These are phyloP conservation scores for Vicugna pacos DNA, from an alignment of 2,113 vertebrate species.

Conservation along the genomic window DNA sequence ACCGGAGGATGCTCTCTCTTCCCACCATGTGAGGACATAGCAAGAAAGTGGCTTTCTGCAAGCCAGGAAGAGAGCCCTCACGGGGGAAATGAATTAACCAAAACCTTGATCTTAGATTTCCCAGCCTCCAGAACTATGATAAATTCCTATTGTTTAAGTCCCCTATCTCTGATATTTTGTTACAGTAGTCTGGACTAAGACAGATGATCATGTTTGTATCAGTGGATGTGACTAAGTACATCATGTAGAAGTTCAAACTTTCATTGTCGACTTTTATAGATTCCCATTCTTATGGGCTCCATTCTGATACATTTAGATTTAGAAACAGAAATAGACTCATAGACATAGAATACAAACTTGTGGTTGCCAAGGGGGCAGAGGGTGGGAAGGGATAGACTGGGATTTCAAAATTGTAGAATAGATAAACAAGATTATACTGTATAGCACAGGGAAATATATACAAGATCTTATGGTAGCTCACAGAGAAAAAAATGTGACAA, in stretches of 20 bases:
- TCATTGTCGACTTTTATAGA: neutral
- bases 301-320: neutral
- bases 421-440: too few species aligned
- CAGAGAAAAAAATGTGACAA: too few species aligned
- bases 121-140: neutral
- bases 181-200: neutral
- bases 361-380: too few species aligned
- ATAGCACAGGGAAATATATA: too few species aligned
- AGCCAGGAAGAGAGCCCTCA: neutral
- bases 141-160: neutral
- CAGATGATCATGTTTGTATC: neutral
- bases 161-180: neutral
- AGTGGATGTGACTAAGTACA: neutral
- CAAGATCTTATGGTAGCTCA: too few species aligned
- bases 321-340: neutral
- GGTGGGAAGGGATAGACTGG: too few species aligned
- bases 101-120: neutral
- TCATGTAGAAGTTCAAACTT: neutral
- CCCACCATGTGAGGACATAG: neutral
- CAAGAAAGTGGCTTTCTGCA: neutral
- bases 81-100: neutral
- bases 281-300: neutral
- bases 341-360: too few species aligned
- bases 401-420: too few species aligned
- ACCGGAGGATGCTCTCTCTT: neutral